A percentile compares a stretch with the other conserved stretches of the same genome.
These are phyloP conservation scores for Halocynthia roretzi DNA, from an alignment of 23 tunicate genomes.

Conservation along the genomic window DNA sequence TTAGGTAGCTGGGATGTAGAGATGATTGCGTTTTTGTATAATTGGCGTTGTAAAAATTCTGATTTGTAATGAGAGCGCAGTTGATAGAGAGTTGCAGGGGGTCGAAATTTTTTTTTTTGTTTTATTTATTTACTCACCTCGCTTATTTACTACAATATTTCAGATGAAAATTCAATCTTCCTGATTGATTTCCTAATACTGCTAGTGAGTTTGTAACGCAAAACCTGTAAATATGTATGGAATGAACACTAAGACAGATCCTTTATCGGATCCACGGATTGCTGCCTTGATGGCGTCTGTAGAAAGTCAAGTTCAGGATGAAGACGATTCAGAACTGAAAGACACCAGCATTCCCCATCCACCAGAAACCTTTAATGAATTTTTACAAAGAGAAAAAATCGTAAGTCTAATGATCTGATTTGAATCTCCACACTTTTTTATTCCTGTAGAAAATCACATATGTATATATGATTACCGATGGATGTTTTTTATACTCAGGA, in stretches of 20 bases:
- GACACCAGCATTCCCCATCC: slow-evolving; percentile 24
- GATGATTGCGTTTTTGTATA: too few relatives aligned
- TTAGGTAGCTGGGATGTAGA: too few relatives aligned
- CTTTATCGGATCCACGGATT: slow-evolving; percentile 31
- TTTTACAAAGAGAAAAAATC: slow-evolving; percentile 25
- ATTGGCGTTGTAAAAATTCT: too few relatives aligned
- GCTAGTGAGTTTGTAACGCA: too few relatives aligned
- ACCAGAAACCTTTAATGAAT: slow-evolving; percentile 44
- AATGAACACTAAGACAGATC: neutral
- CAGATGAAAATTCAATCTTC: too few relatives aligned
- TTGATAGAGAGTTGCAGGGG: too few relatives aligned
- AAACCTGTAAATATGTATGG: neutral
- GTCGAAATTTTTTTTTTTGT: too few relatives aligned
- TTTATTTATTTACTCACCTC: too few relatives aligned
- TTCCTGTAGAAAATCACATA: neutral
- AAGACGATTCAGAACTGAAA: neutral
- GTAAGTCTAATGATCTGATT: slow-evolving; percentile 22
- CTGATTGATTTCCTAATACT: too few relatives aligned
- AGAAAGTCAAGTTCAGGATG: neutral
- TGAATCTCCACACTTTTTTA: neutral
- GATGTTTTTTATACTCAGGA: slow-evolving; percentile 13
- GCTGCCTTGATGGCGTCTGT: slow-evolving; percentile 45
- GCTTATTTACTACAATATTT: too few relatives aligned
- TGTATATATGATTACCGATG: neutral
- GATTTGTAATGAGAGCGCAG: too few relatives aligned